Percentiles rank a stretch among this genome's conserved stretches.
phyloP scores from a whole-genome alignment of 1,140 invertebrate species.

The Prorops nasuta region DNA sequence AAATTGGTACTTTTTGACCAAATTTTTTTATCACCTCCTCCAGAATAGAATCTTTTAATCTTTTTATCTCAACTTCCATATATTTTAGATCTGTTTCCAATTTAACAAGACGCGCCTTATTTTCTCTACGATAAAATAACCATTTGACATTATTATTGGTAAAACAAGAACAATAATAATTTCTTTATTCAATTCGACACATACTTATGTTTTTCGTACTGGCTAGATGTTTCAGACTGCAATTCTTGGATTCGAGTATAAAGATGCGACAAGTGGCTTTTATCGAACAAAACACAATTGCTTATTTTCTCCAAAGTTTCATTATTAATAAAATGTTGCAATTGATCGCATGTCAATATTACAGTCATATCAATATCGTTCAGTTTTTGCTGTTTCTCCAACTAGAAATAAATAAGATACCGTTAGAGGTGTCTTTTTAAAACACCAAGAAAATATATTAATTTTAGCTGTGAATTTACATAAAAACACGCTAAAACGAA shows the following conservation, averaged over 20 bases:
- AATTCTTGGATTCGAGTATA: conserved; percentile 65
- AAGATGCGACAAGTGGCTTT: conserved; percentile 56
- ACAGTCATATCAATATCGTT: conserved; percentile 68
- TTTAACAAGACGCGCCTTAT: conserved; percentile 56
- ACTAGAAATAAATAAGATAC: conserved; percentile 48
- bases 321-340: conserved; percentile 61
- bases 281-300: conserved; percentile 66
- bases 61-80: conserved; percentile 57
- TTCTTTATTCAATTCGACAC: conserved; percentile 10
- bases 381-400: conserved; percentile 67
- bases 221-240: conserved; percentile 62
- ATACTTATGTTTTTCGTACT: conserved; percentile 63
- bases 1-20: conserved; percentile 57
- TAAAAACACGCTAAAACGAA: too few relatives aligned
- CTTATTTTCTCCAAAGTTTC: conserved; percentile 56
- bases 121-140: conserved; percentile 38
- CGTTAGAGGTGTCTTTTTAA: conserved; percentile 6
- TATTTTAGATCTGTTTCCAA: conserved; percentile 60
- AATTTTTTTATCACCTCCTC: conserved; percentile 61
- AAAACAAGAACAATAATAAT: conserved; percentile 1
- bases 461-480: too few relatives aligned
- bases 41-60: conserved; percentile 54
- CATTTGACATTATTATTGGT: neutral
- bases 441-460: too few relatives aligned
- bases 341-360: conserved; percentile 65